Base-by-base conservation (phyloP, 2,113 vertebrate species). In the Rhinichthys klamathensis region DNA sequence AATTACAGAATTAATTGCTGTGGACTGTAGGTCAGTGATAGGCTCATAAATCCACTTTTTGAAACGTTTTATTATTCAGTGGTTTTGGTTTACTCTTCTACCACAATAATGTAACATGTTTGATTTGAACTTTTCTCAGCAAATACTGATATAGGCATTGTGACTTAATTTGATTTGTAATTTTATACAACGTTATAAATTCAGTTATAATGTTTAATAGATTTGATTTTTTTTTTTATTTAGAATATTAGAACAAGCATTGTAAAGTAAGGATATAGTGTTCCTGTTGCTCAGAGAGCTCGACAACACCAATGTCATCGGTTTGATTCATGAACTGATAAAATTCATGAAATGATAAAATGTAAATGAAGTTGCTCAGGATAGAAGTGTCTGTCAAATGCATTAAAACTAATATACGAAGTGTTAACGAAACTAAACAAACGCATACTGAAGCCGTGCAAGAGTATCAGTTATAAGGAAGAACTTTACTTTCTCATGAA, bases 401-500 rank as follows among this genome's bases (percentile, higher is more conserved):
- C 30, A 23, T 32, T 16, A 75, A 30, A 76, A 18, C 49, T 60
- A 78, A n/a, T 38, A 58, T 78, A 56, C 6, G 0, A 21, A 25
- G 23, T 25, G 46, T 82, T 70, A 54, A 72, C 23, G 27, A 72
- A 70, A 58, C 11, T 56, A 32, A 70, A 70, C 32, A 54, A 72
- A 79, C 13, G 44, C 27, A n/a, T 21, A 41, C 30, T 63, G 8
- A 2, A 16, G 58, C 38, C 23, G 54, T 21, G 44, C 61, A 82
- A 54, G 46, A 38, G 67, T 54, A 83, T 56, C 67, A 51, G 46
- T 54, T 56, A 15, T 70, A 56, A 7, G 80, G 32, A 70, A 41
- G 49, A 82, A 72, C 38, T 80, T 83, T 69, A 49, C 76, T 75
- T 76, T 84, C 85, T 83, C 82, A 67, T 60, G 63, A 54, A 85